Evolutionary conservation across 2,888 invertebrate genomes (phyloP).

Genomic region (Dyspetes luteomarginatus): DNA sequence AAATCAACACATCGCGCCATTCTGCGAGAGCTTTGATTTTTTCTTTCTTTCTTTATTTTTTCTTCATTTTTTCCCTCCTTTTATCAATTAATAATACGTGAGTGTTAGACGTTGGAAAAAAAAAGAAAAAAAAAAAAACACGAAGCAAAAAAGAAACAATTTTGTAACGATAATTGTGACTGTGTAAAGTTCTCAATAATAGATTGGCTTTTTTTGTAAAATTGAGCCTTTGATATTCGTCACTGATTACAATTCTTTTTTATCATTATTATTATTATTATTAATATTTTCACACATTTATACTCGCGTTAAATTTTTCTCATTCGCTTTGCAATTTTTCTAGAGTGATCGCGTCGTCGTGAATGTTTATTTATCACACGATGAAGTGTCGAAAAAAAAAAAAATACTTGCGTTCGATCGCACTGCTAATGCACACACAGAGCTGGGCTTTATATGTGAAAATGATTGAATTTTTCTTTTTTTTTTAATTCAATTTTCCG

Average conservation of each 20-base stretch:
- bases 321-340: conserved; percentile 9
- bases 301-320: conserved; percentile 9
- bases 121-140: neutral
- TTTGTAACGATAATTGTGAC: conserved; percentile 70
- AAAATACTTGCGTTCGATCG: conserved; percentile 10
- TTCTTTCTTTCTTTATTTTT: conserved; percentile 3
- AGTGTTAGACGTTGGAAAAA: conserved; percentile 72
- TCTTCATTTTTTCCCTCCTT: conserved; percentile 16
- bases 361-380: conserved; percentile 15
- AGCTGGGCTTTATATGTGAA: conserved; percentile 42
- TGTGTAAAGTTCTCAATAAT: conserved; percentile 48
- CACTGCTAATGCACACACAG: conserved; percentile 19
- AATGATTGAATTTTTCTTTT: neutral
- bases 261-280: conserved; percentile 1
- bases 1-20: conserved; percentile 24
- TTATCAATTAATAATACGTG: conserved; percentile 69
- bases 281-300: conserved; percentile 7
- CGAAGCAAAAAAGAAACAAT: too few relatives aligned
- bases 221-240: conserved; percentile 15
- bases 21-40: conserved; percentile 11
- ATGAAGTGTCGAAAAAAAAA: too few relatives aligned
- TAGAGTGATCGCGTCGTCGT: neutral
- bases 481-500: neutral
- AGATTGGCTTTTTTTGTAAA: conserved; percentile 41
- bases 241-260: neutral